Evolutionary conservation across 2,797 vertebrate genomes (phyloP).

Genomic region (Typhlichthys eigenmanni): DNA sequence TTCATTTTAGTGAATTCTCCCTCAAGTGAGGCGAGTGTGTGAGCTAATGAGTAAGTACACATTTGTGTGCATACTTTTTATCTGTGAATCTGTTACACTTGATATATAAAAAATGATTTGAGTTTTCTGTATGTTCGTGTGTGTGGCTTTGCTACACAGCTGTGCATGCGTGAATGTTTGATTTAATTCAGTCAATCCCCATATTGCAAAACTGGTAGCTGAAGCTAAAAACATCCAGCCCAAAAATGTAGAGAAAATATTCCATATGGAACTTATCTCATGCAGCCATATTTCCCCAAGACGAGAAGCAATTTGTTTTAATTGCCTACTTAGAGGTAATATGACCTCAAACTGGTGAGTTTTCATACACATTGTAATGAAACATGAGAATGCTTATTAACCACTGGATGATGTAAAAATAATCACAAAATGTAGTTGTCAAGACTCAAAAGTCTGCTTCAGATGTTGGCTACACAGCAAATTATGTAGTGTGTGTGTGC

Average conservation of each 20-base stretch:
- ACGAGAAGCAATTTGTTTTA: slow-evolving; percentile 70
- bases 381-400: slow-evolving; percentile 68
- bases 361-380: slow-evolving; percentile 52
- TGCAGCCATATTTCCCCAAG: slow-evolving; percentile 54
- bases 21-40: too few relatives aligned
- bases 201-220: slow-evolving; percentile 36
- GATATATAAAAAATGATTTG: too few relatives aligned
- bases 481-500: neutral
- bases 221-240: slow-evolving; percentile 16
- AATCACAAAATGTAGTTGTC: slow-evolving; percentile 65
- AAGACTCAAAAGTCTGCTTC: slow-evolving; percentile 41
- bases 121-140: neutral
- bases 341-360: slow-evolving; percentile 54
- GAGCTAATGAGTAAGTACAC: neutral
- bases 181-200: slow-evolving; percentile 36
- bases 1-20: too few relatives aligned
- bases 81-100: neutral
- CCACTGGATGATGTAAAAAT: slow-evolving; percentile 57
- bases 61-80: slow-evolving; percentile 4
- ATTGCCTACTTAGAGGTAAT: slow-evolving; percentile 73
- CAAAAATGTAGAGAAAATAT: slow-evolving; percentile 33
- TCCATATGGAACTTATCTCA: slow-evolving; percentile 71
- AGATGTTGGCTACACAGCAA: slow-evolving; percentile 36
- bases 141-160: neutral
- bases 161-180: slow-evolving; percentile 17